Evolutionary conservation across 2,113 vertebrate genomes (phyloP), one percentile per base, ranked within the genome.

Genomic region (Typhlomys cinereus): DNA sequence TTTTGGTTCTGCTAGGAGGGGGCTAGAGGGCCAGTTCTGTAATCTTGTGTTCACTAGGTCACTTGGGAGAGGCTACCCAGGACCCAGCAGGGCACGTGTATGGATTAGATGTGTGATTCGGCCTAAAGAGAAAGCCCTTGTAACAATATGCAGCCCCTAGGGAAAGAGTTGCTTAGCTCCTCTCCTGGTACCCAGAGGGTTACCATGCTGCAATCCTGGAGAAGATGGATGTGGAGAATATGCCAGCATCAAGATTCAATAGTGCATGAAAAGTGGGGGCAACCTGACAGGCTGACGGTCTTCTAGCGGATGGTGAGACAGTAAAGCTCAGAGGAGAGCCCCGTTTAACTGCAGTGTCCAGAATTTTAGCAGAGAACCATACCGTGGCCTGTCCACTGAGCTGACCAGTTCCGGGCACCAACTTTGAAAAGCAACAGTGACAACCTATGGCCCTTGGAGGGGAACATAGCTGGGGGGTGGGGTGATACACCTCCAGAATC

Each of bases 211-310:
- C 64, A 80, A 87, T 61, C 70, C 23, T 50, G 66, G 75, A 90
- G 29, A 82, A 62, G 27, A 41, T 87, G 88, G 75, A 80, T 79
- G 52, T 70, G 92, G 83, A 85, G 67, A 88, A 82, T 59, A 44
- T 69, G 88, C 61, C 64, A 92, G 48, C 78, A 66, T 36, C 74
- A 85, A 61, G 81, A 64, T 73, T 71, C 36, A 74, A 4, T 71
- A 44, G 34, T 34, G 67, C n/a, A 83, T 64, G 9, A 18, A 34
- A 81, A 81, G 31, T 17, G 59, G 54, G 71, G 70, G 23, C 36
- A 76, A 0, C 13, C 6, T 71, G 61, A 89, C 75, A 69, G 61
- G 90, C 92, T 57, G 67, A 91, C 44, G 61, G 25, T 62, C n/a
- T 89, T 89, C 85, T 81, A 91, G 48, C 67, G 87, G 76, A 78